Evolutionary conservation across 2,888 invertebrate genomes (phyloP), one percentile per base, ranked within the genome.

Genomic region (Drosophila parthenogenetica): DNA sequence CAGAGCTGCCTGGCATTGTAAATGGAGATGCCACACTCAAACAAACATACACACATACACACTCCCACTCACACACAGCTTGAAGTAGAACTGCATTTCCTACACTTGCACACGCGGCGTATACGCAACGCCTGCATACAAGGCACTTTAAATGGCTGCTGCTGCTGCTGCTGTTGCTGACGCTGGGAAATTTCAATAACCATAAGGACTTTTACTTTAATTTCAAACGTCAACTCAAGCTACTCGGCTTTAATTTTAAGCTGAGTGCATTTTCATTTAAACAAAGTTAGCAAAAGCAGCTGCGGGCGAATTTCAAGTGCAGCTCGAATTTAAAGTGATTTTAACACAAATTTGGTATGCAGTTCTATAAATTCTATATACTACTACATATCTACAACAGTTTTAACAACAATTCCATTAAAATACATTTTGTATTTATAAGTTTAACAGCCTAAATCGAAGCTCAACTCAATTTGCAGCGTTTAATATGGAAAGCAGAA

Each of bases 131-230:
- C 29, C 25, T 25, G 32, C 58, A 51, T 13, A 37, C 17, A 42
- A 32, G 43, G 17, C 48, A 61, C 42, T 29, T 29, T 42, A 66
- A 43, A 39, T 16, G 35, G 45, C 37, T 32, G 39, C 32, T 32
- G 25, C 25, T 35, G 45, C n/a, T 5, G 45, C 37, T 32, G 39
- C 32, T 32, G 25, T 17, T 35, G 45, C n/a, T 5, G 16, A n/a
- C 32, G 32, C 35, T 11, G 32, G 35, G 39, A 61, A 66, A 66
- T 65, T 63, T 35, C 53, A 29, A 11, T 42, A 42, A 32, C 54
- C 43, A 10, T 40, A 25, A 16, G 13, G 35, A 29, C 35, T 35
- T 13, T 11, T 4, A 35, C 35, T 35, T 35, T 35, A 11, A 35
- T 35, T 35, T 13, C 35, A 35, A 35, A 35, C 8, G 13, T 35